Base-by-base conservation (phyloP, 2,113 vertebrate genomes). In the Leptodactylus fuscus region DNA sequence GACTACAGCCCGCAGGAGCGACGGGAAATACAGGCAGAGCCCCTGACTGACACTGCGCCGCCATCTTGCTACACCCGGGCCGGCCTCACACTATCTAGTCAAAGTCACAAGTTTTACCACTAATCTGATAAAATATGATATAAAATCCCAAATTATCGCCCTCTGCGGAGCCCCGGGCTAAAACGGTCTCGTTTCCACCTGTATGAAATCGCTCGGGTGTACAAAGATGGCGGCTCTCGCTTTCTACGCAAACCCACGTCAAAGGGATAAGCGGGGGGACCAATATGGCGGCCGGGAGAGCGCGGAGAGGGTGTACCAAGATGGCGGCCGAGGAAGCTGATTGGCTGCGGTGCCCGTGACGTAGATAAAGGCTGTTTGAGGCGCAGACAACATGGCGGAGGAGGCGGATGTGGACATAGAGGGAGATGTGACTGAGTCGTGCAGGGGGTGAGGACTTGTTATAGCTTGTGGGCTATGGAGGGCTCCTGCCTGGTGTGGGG, bases 331-430 rank as follows among this genome's bases (percentile, higher is more conserved):
- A 46, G 11, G 60, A 48, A 0, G 32, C 53, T 41, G 67, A 83
- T 83, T 83, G 81, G 81, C 70, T 46, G 49, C 1, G 0, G 69
- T 46, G 0, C 4, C 2, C 8, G 51, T 44, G 81, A 75, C 70
- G 81, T 22, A 6, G 2, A 2, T 12, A 7, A 34, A 29, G n/a
- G 15, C 16, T 46, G 81, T 83, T 22, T 58, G 69, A 41, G 81
- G 51, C 51, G 51, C 51, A 44, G 51, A 2, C 58, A 92, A 90
- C 77, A 94, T 94, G 94, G 93, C 93, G 73, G 97, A 97, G 81
- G 98, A 98, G 74, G 77, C 91, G 0, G 98, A 98, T 87, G 94
- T 98, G 88, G 98, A 98, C 38, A 91, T 99, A 15, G 98, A 98
- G 78, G 98, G 97, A 62, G 98, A 97, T n/a, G 87, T 90, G 58